Conservation (phyloP, 2,797 vertebrate genomes). For the Xyrichtys novacula region DNA sequence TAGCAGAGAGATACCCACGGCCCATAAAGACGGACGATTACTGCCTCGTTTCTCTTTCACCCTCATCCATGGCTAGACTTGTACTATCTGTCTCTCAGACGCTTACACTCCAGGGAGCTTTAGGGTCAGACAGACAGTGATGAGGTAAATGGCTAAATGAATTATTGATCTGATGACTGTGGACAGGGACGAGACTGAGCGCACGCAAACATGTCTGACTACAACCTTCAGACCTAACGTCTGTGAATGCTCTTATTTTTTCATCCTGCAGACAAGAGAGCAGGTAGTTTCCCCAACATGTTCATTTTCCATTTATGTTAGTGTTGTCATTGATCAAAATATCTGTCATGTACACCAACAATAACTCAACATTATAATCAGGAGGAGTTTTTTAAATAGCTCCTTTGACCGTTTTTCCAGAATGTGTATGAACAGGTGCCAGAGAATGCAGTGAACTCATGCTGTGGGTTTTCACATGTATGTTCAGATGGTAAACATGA, state of each 20-base stretch:
- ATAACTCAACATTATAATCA: too few relatives aligned
- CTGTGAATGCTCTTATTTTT: neutral
- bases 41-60: slow-evolving; percentile 11
- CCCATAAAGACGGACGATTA: neutral
- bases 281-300: neutral
- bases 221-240: slow-evolving; percentile 17
- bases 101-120: slow-evolving; percentile 29
- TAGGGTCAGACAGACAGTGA: slow-evolving; percentile 55
- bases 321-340: too few relatives aligned
- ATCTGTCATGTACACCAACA: too few relatives aligned
- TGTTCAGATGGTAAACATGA: neutral
- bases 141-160: slow-evolving; percentile 70
- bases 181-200: slow-evolving; percentile 59
- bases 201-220: slow-evolving; percentile 58
- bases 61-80: slow-evolving; percentile 12
- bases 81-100: slow-evolving; percentile 12
- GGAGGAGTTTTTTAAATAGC: slow-evolving; percentile 1
- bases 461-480: slow-evolving; percentile 16
- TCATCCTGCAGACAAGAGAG: neutral
- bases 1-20: neutral
- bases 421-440: slow-evolving; percentile 18
- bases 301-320: too few relatives aligned
- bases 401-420: slow-evolving; percentile 3
- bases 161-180: slow-evolving; percentile 78
- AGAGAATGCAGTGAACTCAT: slow-evolving; percentile 8